phyloP scores from a whole-genome alignment of 2,113 vertebrate genomes.

The Onychostoma macrolepis region DNA sequence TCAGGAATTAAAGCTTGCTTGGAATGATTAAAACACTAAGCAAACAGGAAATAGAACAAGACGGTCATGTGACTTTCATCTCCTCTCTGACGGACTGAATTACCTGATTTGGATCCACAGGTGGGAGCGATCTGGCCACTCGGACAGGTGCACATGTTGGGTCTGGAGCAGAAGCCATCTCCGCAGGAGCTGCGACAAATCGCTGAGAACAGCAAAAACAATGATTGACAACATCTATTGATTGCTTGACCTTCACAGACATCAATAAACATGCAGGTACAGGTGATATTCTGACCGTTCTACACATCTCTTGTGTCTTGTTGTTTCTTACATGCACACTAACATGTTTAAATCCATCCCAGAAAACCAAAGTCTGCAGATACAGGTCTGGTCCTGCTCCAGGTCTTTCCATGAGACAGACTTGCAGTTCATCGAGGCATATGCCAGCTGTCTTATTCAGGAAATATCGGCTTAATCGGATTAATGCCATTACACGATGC shows the following conservation, averaged over 20 bases:
- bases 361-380: not conserved
- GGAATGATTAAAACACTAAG: not conserved
- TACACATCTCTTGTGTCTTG: not conserved
- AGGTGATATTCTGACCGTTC: not conserved
- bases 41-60: not conserved
- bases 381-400: not conserved
- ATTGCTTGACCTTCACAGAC: not conserved
- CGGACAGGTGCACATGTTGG: constrained; percentile 98
- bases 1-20: not conserved
- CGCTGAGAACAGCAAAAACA: constrained; percentile 74
- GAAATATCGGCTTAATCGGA: constrained; percentile 21
- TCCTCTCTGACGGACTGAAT: not conserved
- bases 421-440: not conserved
- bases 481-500: constrained; percentile 4
- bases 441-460: constrained; percentile 7
- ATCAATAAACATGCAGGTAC: not conserved
- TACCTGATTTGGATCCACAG: constrained; percentile 97
- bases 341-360: not conserved
- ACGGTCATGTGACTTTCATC: not conserved
- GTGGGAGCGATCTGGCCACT: constrained; percentile 91
- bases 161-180: constrained; percentile 98
- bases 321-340: not conserved
- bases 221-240: not conserved
- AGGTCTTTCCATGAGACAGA: not conserved
- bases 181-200: constrained; percentile 98